Base-by-base conservation (phyloP, 2,797 vertebrate genomes). In the Valencia hispanica region DNA sequence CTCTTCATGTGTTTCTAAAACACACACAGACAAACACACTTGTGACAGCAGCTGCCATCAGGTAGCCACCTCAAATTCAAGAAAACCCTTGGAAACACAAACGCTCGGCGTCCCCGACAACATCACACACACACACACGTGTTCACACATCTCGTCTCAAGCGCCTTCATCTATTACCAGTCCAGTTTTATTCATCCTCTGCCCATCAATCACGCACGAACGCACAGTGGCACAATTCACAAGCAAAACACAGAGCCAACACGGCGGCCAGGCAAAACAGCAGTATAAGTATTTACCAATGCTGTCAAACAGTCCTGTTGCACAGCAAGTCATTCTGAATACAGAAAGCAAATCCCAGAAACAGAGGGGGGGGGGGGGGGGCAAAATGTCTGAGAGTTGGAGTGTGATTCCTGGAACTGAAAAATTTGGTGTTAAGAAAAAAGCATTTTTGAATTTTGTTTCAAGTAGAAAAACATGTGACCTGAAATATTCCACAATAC, bases 111-210 rank as follows among this genome's bases (percentile, higher is more conserved):
- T 55, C 36, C 39, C 39, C 1, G 65, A 72, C 34, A 27, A 27
- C 47, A n/a, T 47, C n/a, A 22, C 63, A 68, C 48, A 20, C 63
- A 50, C 47, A 36, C 9, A n/a, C 5, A 34, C 22, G 11, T n/a
- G 36, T 66, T 66, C 68, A 39, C 51, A 27, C 34, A 6, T 59
- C 43, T n/a, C 34, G 41, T 76, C 74, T 59, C 51, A 18, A 47
- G 39, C 30, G 20, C 63, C 20, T 32, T 72, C 57, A 66, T 78
- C 41, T 22, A 73, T 57, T 73, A 68, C 61, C 61, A 47, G 27
- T n/a, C 17, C 36, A 34, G 69, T 72, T 72, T 32, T 53, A 65
- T 78, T 65, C 36, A 22, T n/a, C 25, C n/a, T 65, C 69, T 78
- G 57, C 68, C 39, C 17, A n/a, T 61, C 50, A 61, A n/a, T 14